Base-by-base conservation (phyloP, 2,888 invertebrate genomes). In the Polyommatus iphigenia region DNA sequence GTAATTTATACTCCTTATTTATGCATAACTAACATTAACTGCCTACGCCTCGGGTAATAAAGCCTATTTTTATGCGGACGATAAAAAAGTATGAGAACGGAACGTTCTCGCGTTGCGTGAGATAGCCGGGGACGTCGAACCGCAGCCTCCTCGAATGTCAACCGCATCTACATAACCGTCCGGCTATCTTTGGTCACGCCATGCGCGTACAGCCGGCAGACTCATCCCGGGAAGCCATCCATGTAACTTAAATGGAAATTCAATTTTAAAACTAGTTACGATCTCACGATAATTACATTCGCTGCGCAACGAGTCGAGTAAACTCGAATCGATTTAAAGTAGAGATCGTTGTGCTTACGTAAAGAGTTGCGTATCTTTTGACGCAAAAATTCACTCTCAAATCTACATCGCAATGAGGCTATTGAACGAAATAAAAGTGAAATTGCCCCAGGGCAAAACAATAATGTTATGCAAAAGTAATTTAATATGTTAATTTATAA, bases 101-200 rank as follows among this genome's bases (percentile, higher is more conserved):
- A 91, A 90, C 89, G 87, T 90, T 92, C 91, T 91, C 87, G 86
- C 84, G 84, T 84, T 83, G 85, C 89, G 89, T 88, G 89, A 86
- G 90, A 90, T 85, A 84, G 83, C 83, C 83, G 85, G 85, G 86
- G 87, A 84, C 87, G 86, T 87, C 78, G 81, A 73, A 80, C 87
- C 83, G 83, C 84, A 83, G 82, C 84, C 84, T 79, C 81, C 78
- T 93, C 90, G 83, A 85, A 88, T 92, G 89, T 89, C 92, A 91
- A 90, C 90, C 89, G 85, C 89, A 85, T 87, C 85, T 85, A 85
- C 84, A 86, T 88, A 88, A 90, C 88, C 88, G 85, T 85, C 87
- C 83, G 81, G 85, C 86, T 88, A 87, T 88, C 87, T 86, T 77
- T 84, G 82, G 80, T 80, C 88, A 87, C 84, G 81, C 86, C 83